Conservation (phyloP, 2,113 vertebrate genomes). For the Grantiella picta region DNA sequence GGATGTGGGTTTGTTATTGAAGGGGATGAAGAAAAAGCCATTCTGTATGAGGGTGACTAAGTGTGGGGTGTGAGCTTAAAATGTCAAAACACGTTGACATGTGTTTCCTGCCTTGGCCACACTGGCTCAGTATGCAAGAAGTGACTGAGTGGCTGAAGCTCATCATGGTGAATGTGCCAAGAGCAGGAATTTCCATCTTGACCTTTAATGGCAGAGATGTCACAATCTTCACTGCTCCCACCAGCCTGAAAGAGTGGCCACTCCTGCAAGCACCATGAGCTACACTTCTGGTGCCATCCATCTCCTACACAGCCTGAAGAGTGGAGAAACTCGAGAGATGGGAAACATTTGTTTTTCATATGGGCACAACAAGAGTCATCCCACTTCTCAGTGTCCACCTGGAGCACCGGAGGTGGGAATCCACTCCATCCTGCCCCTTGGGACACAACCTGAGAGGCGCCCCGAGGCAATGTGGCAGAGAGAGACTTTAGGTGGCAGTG, state of each 20-base stretch:
- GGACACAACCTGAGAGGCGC: background rate
- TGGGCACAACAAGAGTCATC: rapidly evolving
- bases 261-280: background rate
- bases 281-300: background rate
- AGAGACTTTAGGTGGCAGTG: background rate
- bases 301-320: background rate
- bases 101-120: background rate
- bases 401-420: background rate
- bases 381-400: background rate
- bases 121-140: background rate
- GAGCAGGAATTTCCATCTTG: conserved; percentile 16
- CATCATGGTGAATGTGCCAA: background rate
- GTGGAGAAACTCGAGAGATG: background rate
- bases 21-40: background rate
- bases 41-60: background rate
- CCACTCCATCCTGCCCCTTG: background rate
- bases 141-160: background rate
- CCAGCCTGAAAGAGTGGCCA: background rate
- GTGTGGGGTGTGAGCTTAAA: background rate
- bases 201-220: background rate
- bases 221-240: background rate
- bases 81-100: background rate
- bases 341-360: background rate
- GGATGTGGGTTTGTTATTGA: background rate
- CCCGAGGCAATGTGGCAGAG: rapidly evolving